Evolutionary conservation across 2,113 vertebrate species (phyloP), one percentile per base, ranked within the genome.

Genomic region (Elephantulus edwardii): DNA sequence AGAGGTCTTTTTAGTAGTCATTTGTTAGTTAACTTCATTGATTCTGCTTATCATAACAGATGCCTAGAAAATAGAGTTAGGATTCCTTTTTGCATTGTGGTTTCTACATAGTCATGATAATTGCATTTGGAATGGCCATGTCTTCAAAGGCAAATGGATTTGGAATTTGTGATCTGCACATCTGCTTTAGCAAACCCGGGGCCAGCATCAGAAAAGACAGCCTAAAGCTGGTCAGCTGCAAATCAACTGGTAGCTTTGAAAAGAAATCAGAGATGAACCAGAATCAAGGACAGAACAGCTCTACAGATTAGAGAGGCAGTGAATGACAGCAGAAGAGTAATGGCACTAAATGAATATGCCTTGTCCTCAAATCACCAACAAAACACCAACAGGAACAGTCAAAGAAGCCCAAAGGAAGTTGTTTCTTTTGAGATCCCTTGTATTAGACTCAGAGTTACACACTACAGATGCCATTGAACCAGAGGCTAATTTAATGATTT

Each of bases 401-500:
- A 82, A 0, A 3, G 95, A 70, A 87, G 12, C 72, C 78, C 42
- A 0, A 8, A 83, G n/a, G 74, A n/a, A n/a, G 83, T 14, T 88
- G 38, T 86, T 95, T 88, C 95, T 95, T 94, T 1, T 1, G 92
- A 96, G 96, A 93, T 79, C 83, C 60, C 17, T 58, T 9, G 62
- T 77, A 83, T 16, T 46, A 93, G 91, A 83, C 89, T 75, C 1
- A 0, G 70, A 9, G 20, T 89, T 94, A 71, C 91, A 77, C 6
- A 28, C 83, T 33, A 1, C 93, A 92, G 95, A 93, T 94, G 96
- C 95, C 96, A 80, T 92, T 92, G 90, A 96, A 92, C 95, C 79
- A 6, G 16, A 7, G 74, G 97, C 95, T 96, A 89, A 96, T 95
- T 96, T 83, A 96, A 85, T 0, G 72, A 92, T 95, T 94, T 96